Conservation (phyloP, 2,888 invertebrate genomes). For the Agriopis aurantiaria region DNA sequence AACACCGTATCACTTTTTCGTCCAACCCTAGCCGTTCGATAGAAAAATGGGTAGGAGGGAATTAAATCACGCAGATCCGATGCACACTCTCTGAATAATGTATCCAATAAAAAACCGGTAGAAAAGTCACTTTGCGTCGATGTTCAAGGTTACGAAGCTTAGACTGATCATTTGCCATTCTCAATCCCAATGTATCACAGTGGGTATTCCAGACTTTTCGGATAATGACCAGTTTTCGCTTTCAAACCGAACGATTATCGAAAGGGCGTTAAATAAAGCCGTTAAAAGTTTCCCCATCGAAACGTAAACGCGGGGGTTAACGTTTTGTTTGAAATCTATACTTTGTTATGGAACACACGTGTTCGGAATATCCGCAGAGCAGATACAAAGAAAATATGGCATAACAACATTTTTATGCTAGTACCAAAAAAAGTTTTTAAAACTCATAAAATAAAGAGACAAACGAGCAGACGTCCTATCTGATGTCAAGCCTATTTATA, state of each 20-base stretch:
- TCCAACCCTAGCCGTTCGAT: no score
- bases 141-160: neutral
- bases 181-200: slow-evolving; percentile 47
- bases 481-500: no score
- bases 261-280: slow-evolving; percentile 70
- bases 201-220: slow-evolving; percentile 55
- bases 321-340: slow-evolving; percentile 38
- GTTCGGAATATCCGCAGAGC: slow-evolving; percentile 15
- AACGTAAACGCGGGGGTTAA: slow-evolving; percentile 35
- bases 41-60: no score
- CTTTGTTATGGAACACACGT: slow-evolving; percentile 25
- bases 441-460: no score
- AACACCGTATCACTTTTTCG: no score
- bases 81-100: no score
- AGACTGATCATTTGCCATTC: slow-evolving; percentile 18
- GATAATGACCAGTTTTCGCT: slow-evolving; percentile 69
- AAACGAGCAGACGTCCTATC: no score
- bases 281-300: slow-evolving; percentile 63
- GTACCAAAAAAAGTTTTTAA: no score
- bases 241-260: slow-evolving; percentile 65
- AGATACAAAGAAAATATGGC: neutral
- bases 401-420: no score
- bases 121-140: no score
- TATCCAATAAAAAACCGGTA: no score
- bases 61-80: no score